Base-by-base conservation (phyloP, 1,140 invertebrate genomes). In the Camponotus vicinus region DNA sequence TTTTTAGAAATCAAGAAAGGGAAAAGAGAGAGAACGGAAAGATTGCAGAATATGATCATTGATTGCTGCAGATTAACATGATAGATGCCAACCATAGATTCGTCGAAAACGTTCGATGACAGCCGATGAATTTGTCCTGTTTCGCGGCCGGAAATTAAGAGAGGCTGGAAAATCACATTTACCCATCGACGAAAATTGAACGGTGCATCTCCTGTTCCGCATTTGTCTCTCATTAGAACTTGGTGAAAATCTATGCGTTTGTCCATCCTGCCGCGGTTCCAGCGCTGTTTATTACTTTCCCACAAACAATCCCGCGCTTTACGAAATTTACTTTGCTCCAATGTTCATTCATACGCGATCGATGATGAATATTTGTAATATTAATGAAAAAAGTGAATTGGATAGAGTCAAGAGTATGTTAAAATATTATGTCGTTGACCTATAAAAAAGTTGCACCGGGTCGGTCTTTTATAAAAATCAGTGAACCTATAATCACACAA, bases 151-250 rank as follows among this genome's bases (percentile, higher is more conserved):
- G 79, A 82, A 82, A 82, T 73, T 82, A 55, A 73, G 55, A 82
- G 67, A 45, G 61, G 52, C 67, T 45, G 69, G 55, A 75, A 83
- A 83, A 83, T 83, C 57, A 45, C 40, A 61, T 75, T 75, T 63
- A 73, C 55, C 7, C n/a, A 63, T 6, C 32, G 32, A 7, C 13
- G 40, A 73, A 75, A 83, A 75, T 83, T 42, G 79, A 73, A 82
- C 1, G 18, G 52, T 18, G 40, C 27, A 59, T 73, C 18, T 75
- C 18, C n/a, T 40, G 27, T 75, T 61, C n/a, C 18, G 18, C 55
- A 75, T 83, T 83, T 83, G 57, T 75, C 69, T 75, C 57, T 83
- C 69, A 83, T 83, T 75, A 73, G 69, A 83, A 63, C 69, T 75
- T 83, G n/a, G 27, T 75, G 79, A 75, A 61, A 49, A 83, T 83